These are phyloP conservation scores for Tethea ocularis DNA, from an alignment of 2,888 invertebrate genomes.

Conservation along the genomic window DNA sequence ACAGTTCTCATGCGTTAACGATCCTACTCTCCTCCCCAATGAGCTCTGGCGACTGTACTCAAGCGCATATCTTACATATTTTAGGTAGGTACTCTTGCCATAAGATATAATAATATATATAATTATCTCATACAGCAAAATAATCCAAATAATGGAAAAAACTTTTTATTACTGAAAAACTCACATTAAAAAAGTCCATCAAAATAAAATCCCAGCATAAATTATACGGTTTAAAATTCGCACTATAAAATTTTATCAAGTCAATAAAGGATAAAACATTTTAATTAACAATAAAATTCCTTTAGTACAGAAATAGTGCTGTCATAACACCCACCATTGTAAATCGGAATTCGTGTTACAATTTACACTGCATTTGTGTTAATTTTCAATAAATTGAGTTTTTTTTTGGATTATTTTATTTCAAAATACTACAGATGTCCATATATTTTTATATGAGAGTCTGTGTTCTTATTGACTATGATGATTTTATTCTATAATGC, in stretches of 20 bases:
- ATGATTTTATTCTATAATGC: too few species aligned
- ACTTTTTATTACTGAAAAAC: neutral
- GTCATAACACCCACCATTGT: neutral
- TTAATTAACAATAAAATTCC: slow-evolving; percentile 48
- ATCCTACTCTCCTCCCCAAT: too few species aligned
- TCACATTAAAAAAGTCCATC: neutral
- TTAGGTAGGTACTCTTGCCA: too few species aligned
- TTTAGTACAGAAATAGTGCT: slow-evolving; percentile 13
- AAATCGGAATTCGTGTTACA: neutral
- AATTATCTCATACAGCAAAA: too few species aligned
- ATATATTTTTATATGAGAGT: too few species aligned
- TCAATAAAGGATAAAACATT: slow-evolving; percentile 45
- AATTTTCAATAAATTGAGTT: neutral
- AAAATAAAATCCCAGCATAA: neutral
- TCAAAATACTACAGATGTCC: too few species aligned
- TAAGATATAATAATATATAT: too few species aligned
- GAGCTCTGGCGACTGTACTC: too few species aligned
- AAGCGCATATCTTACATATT: too few species aligned
- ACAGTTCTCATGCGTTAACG: too few species aligned
- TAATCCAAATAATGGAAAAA: neutral
- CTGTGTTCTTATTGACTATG: too few species aligned
- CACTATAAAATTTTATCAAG: slow-evolving; percentile 47
- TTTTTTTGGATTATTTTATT: neutral
- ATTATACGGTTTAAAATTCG: slow-evolving; percentile 30
- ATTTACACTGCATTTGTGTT: neutral